Evolutionary conservation across 1,140 invertebrate species (phyloP), one percentile per base, ranked within the genome.

Genomic region (Aphidius gifuensis): DNA sequence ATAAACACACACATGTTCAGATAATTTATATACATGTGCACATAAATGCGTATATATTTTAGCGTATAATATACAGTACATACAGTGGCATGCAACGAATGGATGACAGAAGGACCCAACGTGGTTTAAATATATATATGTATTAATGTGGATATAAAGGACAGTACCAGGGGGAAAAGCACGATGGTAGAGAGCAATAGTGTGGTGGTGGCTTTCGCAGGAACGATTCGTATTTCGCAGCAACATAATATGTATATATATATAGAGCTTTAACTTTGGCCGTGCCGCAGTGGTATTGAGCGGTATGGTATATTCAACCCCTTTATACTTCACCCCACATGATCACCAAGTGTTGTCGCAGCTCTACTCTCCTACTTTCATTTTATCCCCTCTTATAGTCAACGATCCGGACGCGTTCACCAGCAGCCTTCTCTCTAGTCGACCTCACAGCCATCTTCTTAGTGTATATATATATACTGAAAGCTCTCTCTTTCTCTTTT

Each of bases 231-330:
- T 68, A 70, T 62, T 71, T 74, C 74, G 11, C 38, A 55, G 9
- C 9, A 42, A 53, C 9, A 55, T 16, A 16, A 16, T 16, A 16
- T 16, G 1, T 16, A 16, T 16, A 16, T 16, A 16, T 16, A 42
- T 54, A 61, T 61, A 62, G 55, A 55, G 69, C 72, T 57, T 72
- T 75, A 71, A 79, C 76, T 79, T 79, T 74, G 72, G 76, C 74
- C 67, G 70, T 79, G 77, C 77, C 78, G 78, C 78, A 80, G 78
- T 79, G 78, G 75, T 80, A 80, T 80, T 76, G 78, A 79, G 76
- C 78, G 78, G 53, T 55, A 60, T 58, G 62, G 68, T 32, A 32
- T 32, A 32, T 32, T 3, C 69, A 65, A 77, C 72, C 73, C 76
- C 67, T 72, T 74, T 69, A 76, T 72, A 68, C 67, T 69, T 67